Base-by-base conservation (phyloP, 2,797 vertebrate genomes). In the Sternarchorhynchus goeldii region DNA sequence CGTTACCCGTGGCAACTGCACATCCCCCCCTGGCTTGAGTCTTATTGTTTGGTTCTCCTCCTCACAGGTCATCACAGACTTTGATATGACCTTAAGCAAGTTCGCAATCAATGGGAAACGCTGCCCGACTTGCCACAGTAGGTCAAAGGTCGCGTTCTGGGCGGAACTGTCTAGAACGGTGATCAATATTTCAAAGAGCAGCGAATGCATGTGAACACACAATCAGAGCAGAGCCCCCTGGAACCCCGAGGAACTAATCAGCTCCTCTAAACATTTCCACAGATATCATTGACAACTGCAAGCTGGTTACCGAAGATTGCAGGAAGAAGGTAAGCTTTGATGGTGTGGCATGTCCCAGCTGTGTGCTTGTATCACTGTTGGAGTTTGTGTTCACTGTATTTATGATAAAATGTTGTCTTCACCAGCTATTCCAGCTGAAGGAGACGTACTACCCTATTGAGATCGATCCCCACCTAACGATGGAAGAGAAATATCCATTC, bases 51-150 rank as follows among this genome's bases (percentile, higher is more conserved):
- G 6, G 45, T 50, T 32, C 65, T 56, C 85, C 12, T 76, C 17
- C 74, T 85, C 25, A 50, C 85, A 99, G 97, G 92, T 99, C 88
- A 98, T 99, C 92, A 98, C 97, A 88, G 97, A 99, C 91, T 99
- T 99, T 84, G 97, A 99, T 91, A 99, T 98, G 97, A 99, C 97
- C 12, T 91, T 98, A 87, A 98, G 96, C 93, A 95, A 94, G 91
- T 99, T 98, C 85, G 93, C 95, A 20, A 85, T 95, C 88, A 95
- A 97, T 80, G 97, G 96, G 55, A 97, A 95, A 86, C 94, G 94
- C 87, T 97, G 95, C 71, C 96, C 96, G 50, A 94, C 97, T 4
- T 97, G 96, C 91, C 97, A 99, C 89, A 96, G 97, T 99, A 91
- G 95, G 97, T 94, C n/a, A 16, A 59, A 18, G 12, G 14, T 32